phyloP scores from a whole-genome alignment of 2,113 vertebrate genomes.

The Vicugna pacos region DNA sequence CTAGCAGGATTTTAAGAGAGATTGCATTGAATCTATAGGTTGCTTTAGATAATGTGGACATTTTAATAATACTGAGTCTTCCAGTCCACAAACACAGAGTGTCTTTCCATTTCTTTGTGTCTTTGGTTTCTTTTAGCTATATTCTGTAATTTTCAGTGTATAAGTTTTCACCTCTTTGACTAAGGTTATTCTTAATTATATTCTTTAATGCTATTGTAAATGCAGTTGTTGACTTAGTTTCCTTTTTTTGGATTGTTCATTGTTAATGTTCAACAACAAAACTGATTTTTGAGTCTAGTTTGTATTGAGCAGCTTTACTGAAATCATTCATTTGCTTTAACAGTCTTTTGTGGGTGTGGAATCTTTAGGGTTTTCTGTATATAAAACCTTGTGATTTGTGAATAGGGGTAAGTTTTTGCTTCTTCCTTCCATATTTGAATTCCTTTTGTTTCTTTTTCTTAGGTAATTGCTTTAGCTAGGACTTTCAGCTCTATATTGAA shows the following conservation, averaged over 20 bases:
- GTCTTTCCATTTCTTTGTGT: not conserved
- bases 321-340: not conserved
- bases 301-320: not conserved
- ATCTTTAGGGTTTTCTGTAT: not conserved
- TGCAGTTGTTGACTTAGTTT: not conserved
- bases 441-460: not conserved
- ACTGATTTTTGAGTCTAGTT: not conserved
- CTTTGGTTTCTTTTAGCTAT: not conserved
- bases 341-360: not conserved
- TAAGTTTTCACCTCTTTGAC: not conserved
- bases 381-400: not conserved
- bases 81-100: not conserved
- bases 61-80: not conserved
- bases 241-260: not conserved
- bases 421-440: not conserved
- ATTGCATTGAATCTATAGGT: not conserved
- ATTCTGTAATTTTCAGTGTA: not conserved
- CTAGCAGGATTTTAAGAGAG: not conserved
- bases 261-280: not conserved
- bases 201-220: not conserved
- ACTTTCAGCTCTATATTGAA: not conserved
- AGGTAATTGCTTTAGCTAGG: not conserved
- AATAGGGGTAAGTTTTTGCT: not conserved
- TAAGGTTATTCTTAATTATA: not conserved
- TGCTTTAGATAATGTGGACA: not conserved